Evolutionary conservation across 2,888 invertebrate genomes (phyloP).

Genomic region (Troides aeacus): DNA sequence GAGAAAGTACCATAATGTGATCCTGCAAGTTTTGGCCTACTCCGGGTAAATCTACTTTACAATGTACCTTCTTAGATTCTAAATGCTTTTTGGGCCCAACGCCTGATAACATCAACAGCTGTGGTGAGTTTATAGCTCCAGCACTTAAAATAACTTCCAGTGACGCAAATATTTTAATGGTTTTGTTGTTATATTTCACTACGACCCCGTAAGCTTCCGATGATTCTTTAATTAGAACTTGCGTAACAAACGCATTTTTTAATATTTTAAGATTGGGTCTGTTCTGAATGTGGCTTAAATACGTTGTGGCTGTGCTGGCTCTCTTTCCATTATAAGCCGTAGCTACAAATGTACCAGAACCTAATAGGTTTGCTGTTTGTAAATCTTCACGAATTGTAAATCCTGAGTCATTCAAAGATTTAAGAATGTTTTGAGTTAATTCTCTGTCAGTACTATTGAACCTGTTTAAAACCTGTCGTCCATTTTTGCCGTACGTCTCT

Average conservation of each 20-base stretch:
- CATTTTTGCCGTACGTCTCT: conserved; percentile 59
- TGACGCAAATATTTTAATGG: conserved; percentile 41
- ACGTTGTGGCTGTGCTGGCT: conserved; percentile 72
- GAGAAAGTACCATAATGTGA: conserved; percentile 62
- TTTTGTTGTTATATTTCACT: conserved; percentile 43
- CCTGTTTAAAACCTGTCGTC: conserved; percentile 66
- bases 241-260: conserved; percentile 70
- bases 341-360: conserved; percentile 68
- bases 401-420: conserved; percentile 47
- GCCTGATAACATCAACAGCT: conserved; percentile 75
- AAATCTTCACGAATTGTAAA: conserved; percentile 45
- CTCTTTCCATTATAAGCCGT: conserved; percentile 70
- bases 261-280: conserved; percentile 58
- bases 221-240: conserved; percentile 67
- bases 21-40: conserved; percentile 80
- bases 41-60: conserved; percentile 58
- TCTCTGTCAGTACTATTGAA: conserved; percentile 63
- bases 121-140: conserved; percentile 72
- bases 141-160: conserved; percentile 73
- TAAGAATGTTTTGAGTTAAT: conserved; percentile 47
- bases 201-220: conserved; percentile 63
- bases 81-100: conserved; percentile 68
- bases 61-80: conserved; percentile 50
- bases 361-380: conserved; percentile 64
- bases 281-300: conserved; percentile 48